Evolutionary conservation across 2,797 vertebrate genomes (phyloP), one percentile per base, ranked within the genome.

Genomic region (Clamator glandarius): DNA sequence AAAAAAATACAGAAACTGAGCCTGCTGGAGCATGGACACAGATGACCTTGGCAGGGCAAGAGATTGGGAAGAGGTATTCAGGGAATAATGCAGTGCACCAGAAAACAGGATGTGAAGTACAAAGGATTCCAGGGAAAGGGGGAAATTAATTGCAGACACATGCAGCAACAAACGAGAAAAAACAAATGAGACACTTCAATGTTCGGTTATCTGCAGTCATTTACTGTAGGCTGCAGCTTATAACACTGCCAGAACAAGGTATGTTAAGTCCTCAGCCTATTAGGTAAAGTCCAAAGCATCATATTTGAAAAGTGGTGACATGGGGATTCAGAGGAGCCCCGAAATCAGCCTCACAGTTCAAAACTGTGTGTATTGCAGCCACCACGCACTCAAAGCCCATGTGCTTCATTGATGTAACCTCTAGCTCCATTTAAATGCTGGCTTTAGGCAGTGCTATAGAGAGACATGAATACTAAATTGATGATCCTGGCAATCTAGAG

Each of bases 401-500:
- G 66, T 70, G 59, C 94, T 92, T 9, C 31, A 26, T 36, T 92
- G 76, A 79, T 87, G 80, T 77, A 84, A 89, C 84, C 87, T 90
- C 89, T 39, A 91, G 74, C 67, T n/a, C 41, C 81, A 79, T 91
- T 90, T 95, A 94, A 96, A 89, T 3, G 7, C 79, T 31, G 54
- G 87, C 94, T 93, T 79, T 92, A 84, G 92, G 89, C 93, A 87
- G 58, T 67, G 86, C 94, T 93, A 82, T 61, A 95, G 85, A 92
- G 92, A 88, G 79, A 67, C 85, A 54, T 94, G 87, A 97, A 93
- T 78, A 86, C 96, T 61, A 97, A 98, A 98, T 79, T 98, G 98
- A 98, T 99, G 98, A 99, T 98, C 95, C 96, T 94, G 96, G 96
- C 98, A 97, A 97, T 90, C 91, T 83, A 83, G 57, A 81, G 86